Base-by-base conservation (phyloP, 2,888 invertebrate genomes). In the Drosophila heteroneura region DNA sequence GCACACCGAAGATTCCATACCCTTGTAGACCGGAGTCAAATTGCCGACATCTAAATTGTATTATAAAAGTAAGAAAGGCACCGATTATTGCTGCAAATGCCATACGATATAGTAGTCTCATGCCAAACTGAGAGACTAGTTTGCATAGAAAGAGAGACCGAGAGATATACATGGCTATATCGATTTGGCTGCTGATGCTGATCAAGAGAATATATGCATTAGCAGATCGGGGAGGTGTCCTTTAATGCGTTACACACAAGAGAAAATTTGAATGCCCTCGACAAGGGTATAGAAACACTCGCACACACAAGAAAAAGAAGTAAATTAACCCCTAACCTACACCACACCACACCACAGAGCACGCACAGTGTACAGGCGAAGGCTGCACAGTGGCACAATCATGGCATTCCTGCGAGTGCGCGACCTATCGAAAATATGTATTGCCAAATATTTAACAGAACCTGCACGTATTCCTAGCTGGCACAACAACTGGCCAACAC, bases 321-420 rank as follows among this genome's bases (percentile, higher is more conserved):
- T 56, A 62, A 78, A 69, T 70, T 53, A 70, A 80, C 81, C 78
- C 78, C 78, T 65, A 83, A 83, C 83, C 80, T 81, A 81, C 69
- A 64, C 69, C 70, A 82, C 71, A 60, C 47, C n/a, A 65, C 58
- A 52, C 32, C 56, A 54, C 49, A 54, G 14, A 12, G 1, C 28
- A 61, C 19, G 35, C 58, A 58, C 70, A 76, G 61, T 76, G 52
- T 49, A 63, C 39, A 58, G 49, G 49, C 62, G 66, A 74, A 63
- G 75, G 75, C 47, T 57, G 75, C 75, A 47, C 76, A 70, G 75
- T 67, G 63, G 39, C 74, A 70, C 70, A 75, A 66, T 65, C 53
- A 74, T 41, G 16, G 70, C 74, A 83, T 83, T 78, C 81, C 82
- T 44, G 60, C 56, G 76, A 70, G 72, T 72, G 62, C 57, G 72